phyloP scores from a whole-genome alignment of 2,888 invertebrate species.

The Scaptodrosophila latifasciaeformis region DNA sequence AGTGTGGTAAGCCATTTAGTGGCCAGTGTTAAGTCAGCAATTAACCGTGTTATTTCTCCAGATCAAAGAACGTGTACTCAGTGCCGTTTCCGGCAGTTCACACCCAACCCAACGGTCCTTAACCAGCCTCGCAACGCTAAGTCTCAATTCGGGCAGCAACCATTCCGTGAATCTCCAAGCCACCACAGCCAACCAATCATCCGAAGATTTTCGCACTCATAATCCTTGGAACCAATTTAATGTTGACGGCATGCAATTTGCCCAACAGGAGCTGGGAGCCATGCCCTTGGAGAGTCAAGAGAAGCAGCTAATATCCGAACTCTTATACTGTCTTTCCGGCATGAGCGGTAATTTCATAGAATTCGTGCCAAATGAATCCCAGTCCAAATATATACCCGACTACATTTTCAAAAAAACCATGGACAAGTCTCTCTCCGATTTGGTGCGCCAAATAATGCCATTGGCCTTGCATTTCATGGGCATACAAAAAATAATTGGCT shows the following conservation, averaged over 20 bases:
- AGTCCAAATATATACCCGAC: conserved; percentile 77
- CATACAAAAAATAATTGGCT: conserved; percentile 84
- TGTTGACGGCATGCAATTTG: conserved; percentile 49
- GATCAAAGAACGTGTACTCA: conserved; percentile 73
- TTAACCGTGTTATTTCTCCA: too few species aligned
- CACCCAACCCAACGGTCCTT: conserved; percentile 40
- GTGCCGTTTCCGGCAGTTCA: conserved; percentile 69
- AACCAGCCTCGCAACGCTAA: too few species aligned
- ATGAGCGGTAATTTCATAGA: conserved; percentile 82
- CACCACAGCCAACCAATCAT: too few species aligned
- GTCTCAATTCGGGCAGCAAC: too few species aligned
- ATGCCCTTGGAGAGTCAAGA: conserved; percentile 87
- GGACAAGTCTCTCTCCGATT: conserved; percentile 80
- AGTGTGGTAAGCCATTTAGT: conserved; percentile 55
- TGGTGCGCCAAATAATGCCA: conserved; percentile 81
- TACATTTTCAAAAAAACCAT: conserved; percentile 83
- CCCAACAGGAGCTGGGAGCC: conserved; percentile 59
- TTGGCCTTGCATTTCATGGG: conserved; percentile 91
- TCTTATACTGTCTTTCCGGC: conserved; percentile 86
- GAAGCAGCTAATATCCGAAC: conserved; percentile 86
- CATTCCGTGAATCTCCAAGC: too few species aligned
- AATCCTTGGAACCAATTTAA: conserved; percentile 68
- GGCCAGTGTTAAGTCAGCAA: too few species aligned
- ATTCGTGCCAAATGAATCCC: conserved; percentile 49
- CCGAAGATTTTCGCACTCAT: conserved; percentile 50